These are phyloP conservation scores for Chrysocyon brachyurus DNA, from an alignment of 2,797 vertebrate species.

Conservation along the genomic window DNA sequence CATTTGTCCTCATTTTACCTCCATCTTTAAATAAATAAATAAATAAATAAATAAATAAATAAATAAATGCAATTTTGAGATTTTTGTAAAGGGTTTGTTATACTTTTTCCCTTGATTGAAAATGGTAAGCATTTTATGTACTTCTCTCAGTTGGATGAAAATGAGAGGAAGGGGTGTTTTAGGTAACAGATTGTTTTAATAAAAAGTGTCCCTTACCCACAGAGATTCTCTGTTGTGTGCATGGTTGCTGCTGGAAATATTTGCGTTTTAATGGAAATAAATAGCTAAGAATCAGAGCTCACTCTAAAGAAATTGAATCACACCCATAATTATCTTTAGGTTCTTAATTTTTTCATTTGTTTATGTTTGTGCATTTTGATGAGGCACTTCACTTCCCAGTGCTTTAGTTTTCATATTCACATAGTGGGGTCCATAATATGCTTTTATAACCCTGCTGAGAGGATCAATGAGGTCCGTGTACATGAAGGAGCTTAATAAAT, in stretches of 20 bases:
- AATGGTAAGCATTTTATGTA: neutral
- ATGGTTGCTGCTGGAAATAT: constrained; percentile 34
- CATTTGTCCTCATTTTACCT: constrained; percentile 33
- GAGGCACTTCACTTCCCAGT: constrained; percentile 61
- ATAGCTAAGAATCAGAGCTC: constrained; percentile 49
- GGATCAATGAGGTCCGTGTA: constrained; percentile 78
- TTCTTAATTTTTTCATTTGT: constrained; percentile 72
- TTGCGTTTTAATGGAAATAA: constrained; percentile 65
- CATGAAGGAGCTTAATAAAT: constrained; percentile 84
- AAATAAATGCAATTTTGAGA: neutral
- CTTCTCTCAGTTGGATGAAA: neutral
- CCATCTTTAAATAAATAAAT: neutral
- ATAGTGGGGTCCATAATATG: constrained; percentile 75
- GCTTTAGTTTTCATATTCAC: constrained; percentile 74
- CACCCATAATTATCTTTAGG: constrained; percentile 62
- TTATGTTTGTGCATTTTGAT: constrained; percentile 77
- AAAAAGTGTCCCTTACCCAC: constrained; percentile 12
- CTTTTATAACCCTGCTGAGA: constrained; percentile 78
- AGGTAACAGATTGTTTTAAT: constrained; percentile 58
- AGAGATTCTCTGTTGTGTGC: neutral
- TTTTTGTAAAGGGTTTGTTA: neutral
- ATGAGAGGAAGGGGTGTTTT: neutral
- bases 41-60: neutral
- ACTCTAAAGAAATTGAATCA: constrained; percentile 51
- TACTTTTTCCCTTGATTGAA: neutral